Evolutionary conservation across 1,140 invertebrate genomes (phyloP), one percentile per base, ranked within the genome.

Genomic region (Coelopa frigida): DNA sequence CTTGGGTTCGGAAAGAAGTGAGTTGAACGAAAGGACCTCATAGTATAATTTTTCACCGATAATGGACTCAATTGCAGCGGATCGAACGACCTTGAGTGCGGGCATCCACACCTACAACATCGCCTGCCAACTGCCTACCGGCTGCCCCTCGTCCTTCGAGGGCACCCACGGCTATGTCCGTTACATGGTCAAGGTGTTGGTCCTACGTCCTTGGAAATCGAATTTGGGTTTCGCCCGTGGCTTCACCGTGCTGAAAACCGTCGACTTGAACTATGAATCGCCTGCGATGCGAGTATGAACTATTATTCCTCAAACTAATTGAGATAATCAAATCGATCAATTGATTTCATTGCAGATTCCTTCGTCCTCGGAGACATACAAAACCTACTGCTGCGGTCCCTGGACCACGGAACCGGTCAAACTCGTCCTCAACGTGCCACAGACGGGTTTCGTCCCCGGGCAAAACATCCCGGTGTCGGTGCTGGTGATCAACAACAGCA

Each of bases 141-240:
- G 73, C 49, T 70, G 80, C 38, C 81, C 80, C 2, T 78, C 82
- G 40, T 85, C 83, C 27, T 86, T 85, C 70, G 83, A 86, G 59
- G 81, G 82, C 0, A 76, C 80, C 27, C 76, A 79, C 64, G 84
- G 84, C 6, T 75, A 77, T 55, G 70, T 87, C 44, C 70, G 82
- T 8, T 87, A 87, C 55, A 80, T 76, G 47, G 71, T 83, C 2
- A 85, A 84, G 64, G 84, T 69, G 3, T 18, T 56, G 17, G 62
- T 89, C 42, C 77, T 85, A 57, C 74, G 84, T 29, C 83, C 84
- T 15, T 87, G 84, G 84, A 82, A 81, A 42, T 83, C 81, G 52
- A 82, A 87, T 70, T 78, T 84, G 53, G 80, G 81, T 52, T 75
- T 75, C 40, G 84, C 84, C 61, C 75, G 74, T 52, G 78, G 78